Evolutionary conservation across 2,888 invertebrate species (phyloP).

Genomic region (Enoplolaimus lenunculus): DNA sequence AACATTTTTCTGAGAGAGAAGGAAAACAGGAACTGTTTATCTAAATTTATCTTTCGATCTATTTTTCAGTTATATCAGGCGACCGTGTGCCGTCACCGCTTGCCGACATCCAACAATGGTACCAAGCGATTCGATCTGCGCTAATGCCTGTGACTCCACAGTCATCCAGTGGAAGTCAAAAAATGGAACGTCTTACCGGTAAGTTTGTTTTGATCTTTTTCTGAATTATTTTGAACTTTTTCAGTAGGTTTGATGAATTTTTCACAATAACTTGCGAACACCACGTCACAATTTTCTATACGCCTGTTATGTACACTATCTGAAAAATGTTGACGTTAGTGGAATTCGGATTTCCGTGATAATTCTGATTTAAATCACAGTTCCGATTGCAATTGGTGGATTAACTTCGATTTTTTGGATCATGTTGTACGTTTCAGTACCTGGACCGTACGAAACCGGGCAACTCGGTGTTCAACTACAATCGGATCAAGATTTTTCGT

Average conservation of each 20-base stretch:
- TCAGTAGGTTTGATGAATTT: no score
- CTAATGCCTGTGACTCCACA: constrained; percentile 72
- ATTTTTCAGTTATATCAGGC: not conserved
- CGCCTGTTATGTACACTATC: no score
- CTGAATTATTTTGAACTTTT: not conserved
- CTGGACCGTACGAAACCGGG: constrained; percentile 30
- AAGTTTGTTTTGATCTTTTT: not conserved
- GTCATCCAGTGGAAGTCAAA: constrained; percentile 27
- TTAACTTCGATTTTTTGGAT: no score
- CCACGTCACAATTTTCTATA: no score
- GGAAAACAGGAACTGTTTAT: no score
- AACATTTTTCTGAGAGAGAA: no score
- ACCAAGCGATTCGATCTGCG: constrained; percentile 77
- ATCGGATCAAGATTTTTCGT: constrained; percentile 62
- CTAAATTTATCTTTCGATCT: no score
- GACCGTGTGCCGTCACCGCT: not conserved
- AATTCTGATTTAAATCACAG: no score
- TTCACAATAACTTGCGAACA: no score
- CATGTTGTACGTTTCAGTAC: constrained; percentile 17
- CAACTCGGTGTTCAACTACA: constrained; percentile 36
- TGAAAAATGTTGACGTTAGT: no score
- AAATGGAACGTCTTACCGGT: constrained; percentile 18
- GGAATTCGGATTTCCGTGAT: no score
- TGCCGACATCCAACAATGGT: constrained; percentile 52
- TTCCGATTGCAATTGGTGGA: no score